Percentiles rank a stretch among this genome's conserved stretches.
phyloP scores from a whole-genome alignment of 2,113 vertebrate species.

The Notarius lentiginosus region DNA sequence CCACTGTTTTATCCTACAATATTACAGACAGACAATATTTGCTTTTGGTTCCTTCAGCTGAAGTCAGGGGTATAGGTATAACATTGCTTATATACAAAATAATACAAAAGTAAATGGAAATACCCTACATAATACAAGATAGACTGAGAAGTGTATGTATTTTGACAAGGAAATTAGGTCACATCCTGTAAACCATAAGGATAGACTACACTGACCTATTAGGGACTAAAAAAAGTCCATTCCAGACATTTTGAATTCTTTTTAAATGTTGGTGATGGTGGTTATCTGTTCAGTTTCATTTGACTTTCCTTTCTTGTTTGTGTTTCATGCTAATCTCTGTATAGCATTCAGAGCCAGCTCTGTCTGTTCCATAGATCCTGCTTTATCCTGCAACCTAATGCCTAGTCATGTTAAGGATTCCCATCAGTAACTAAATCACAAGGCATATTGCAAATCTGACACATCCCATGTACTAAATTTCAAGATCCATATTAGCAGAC shows the following conservation, averaged over 20 bases:
- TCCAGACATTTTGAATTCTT: conserved; percentile 53
- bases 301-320: conserved; percentile 30
- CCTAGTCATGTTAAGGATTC: not conserved
- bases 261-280: conserved; percentile 49
- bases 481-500: not conserved
- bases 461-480: not conserved
- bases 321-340: conserved; percentile 55
- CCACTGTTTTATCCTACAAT: not conserved
- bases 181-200: conserved; percentile 47
- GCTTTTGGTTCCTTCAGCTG: not conserved
- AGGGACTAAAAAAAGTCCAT: conserved; percentile 28
- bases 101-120: not conserved
- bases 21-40: not conserved
- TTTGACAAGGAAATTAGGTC: not conserved
- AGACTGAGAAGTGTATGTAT: not conserved
- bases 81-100: not conserved
- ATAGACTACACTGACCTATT: conserved; percentile 46
- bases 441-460: not conserved
- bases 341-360: conserved; percentile 43
- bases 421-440: not conserved
- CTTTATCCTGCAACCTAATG: not conserved
- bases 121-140: not conserved
- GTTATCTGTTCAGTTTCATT: conserved; percentile 52
- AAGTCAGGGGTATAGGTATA: not conserved
- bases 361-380: not conserved